Evolutionary conservation across 35 echinoderm and acorn worm species (phyloP), one percentile per base, ranked within the genome.

Genomic region (Ophiothrix spiculata): DNA sequence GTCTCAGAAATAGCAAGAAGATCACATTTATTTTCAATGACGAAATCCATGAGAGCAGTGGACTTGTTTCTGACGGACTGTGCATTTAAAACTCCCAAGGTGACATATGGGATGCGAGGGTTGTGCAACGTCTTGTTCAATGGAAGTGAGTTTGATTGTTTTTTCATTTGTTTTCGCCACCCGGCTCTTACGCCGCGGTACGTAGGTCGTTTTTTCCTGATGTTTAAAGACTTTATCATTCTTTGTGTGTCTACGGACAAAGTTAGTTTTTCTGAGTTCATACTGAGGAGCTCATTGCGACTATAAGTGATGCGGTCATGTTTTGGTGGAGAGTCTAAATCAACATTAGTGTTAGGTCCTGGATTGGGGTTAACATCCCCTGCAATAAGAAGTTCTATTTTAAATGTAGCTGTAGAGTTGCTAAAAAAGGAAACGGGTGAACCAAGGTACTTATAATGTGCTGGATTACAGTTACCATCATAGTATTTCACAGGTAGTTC

Each of bases 1-100:
- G 83, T 85, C 36, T 85, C 83, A 15, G 13, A 37, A 74, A 85
- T 85, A 37, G 56, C 83, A 85, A 74, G 32, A 19, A 85, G 23
- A 74, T 85, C 60, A 69, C 34, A 85, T 37, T 85, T 40, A 25
- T 85, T 69, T 74, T 85, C 83, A 0, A 10, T 19, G 35, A 85
- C 56, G 56, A 74, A 85, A 13, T 85, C 83, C 21, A 60, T 31
- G 38, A 75, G 37, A 21, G 38, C 32, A 33, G 56, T 74, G 8
- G 83, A 74, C 32, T 85, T 85, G 36, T 74, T 85, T 15, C 64
- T 31, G 23, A 85, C 40, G 35, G 83, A 85, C 33, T 34, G 83
- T 0, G 83, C 83, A 85, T 85, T 85, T 4, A 85, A 6, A n/a
- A 75, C 33, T 13, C 25, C 74, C 4, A 75, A 28, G 33, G 8